Evolutionary conservation across 2,113 vertebrate species (phyloP).

Genomic region (Serilophus lunatus): DNA sequence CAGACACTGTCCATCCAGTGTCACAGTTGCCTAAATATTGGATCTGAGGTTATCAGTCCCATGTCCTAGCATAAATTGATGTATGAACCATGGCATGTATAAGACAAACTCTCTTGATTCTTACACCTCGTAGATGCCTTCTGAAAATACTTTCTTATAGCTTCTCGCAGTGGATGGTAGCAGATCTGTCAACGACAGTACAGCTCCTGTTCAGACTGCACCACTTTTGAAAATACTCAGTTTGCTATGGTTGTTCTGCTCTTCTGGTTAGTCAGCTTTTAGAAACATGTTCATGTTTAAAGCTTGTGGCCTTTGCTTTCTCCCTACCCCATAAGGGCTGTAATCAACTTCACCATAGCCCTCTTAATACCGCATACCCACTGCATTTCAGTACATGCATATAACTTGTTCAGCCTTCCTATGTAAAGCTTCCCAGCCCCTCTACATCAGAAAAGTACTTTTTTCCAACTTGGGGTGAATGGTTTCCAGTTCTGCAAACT

Average conservation of each 20-base stretch:
- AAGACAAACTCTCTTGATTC: not conserved
- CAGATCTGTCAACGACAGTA: not conserved
- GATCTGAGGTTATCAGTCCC: not conserved
- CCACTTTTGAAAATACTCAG: not conserved
- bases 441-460: not conserved
- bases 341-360: not conserved
- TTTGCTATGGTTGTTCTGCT: not conserved
- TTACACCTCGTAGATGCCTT: not conserved
- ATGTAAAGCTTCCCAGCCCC: not conserved
- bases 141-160: not conserved
- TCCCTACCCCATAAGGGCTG: not conserved
- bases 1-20: not conserved
- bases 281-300: not conserved
- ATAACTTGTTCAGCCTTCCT: conserved; percentile 25
- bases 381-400: not conserved
- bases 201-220: not conserved
- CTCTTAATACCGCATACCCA: not conserved
- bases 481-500: not conserved
- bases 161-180: not conserved
- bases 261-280: not conserved
- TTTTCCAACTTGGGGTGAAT: not conserved
- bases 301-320: not conserved
- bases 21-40: not conserved
- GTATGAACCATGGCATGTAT: not conserved
- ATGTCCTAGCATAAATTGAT: not conserved